These are phyloP conservation scores for Ictalurus punctatus DNA, from an alignment of 2,113 vertebrate genomes.

Conservation along the genomic window DNA sequence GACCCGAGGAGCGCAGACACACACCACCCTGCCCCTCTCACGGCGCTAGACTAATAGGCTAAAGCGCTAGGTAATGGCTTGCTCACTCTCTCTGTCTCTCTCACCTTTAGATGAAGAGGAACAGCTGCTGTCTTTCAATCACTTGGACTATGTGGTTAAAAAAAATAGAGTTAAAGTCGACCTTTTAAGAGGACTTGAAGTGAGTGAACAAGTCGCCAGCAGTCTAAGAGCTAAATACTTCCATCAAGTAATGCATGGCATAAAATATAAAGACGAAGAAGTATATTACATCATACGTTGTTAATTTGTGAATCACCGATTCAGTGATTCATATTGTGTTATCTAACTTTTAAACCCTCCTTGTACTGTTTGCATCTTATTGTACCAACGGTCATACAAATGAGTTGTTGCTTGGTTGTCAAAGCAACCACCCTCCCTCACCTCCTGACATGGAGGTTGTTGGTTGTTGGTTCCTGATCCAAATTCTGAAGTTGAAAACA, in stretches of 20 bases:
- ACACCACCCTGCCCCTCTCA: constrained; percentile 36
- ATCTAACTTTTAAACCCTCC: not conserved
- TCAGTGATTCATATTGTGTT: not conserved
- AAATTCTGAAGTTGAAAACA: not conserved
- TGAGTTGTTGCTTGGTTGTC: not conserved
- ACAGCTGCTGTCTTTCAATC: constrained; percentile 50
- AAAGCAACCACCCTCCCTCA: not conserved
- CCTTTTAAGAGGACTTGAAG: constrained; percentile 10
- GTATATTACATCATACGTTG: not conserved
- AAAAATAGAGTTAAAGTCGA: constrained; percentile 24
- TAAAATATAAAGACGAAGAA: not conserved
- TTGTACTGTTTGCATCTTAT: not conserved
- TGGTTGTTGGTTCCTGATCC: too few relatives aligned
- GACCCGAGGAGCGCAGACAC: constrained; percentile 32
- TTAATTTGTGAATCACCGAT: not conserved
- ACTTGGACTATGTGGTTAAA: constrained; percentile 12
- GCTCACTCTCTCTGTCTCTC: constrained; percentile 4
- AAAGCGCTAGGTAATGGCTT: constrained; percentile 41
- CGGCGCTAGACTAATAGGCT: constrained; percentile 44
- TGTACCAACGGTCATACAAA: not conserved
- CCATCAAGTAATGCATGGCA: not conserved
- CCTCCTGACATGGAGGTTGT: too few relatives aligned
- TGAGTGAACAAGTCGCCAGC: not conserved
- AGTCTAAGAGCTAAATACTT: not conserved
- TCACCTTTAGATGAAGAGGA: constrained; percentile 39